Base-by-base conservation (phyloP, 2,113 vertebrate species). In the Hippocampus zosterae region DNA sequence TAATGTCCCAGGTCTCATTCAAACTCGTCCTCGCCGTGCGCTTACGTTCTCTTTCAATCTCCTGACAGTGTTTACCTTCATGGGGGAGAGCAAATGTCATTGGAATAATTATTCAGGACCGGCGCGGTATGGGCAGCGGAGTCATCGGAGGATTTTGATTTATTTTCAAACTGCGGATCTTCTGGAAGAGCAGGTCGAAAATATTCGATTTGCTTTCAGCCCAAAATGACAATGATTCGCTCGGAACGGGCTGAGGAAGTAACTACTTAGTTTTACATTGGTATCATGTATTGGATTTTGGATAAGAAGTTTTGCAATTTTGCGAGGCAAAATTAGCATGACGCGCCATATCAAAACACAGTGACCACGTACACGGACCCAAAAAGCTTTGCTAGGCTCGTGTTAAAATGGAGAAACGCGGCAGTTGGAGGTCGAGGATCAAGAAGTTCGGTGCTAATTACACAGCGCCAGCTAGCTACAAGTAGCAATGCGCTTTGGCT, bases 41-140 rank as follows among this genome's bases (percentile, higher is more conserved):
- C 69, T 74, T 75, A 67, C 21, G 64, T 56, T 65, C 60, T 62
- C 69, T 70, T 62, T 76, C 62, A 11, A 53, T 81, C 77, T 75
- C 57, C n/a, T 66, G 60, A 78, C 77, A 63, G 13, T 81, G 78
- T 83, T 85, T 84, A 84, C 72, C 68, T 75, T 61, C 27, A 79
- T 71, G n/a, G 71, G 64, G 71, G 81, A 72, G 33, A 41, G 60
- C 52, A 70, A 84, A 84, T 89, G 85, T 86, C 79, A 88, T 41
- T 3, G 23, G 67, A 81, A 77, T 81, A 80, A 78, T 87, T 55
- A 83, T 78, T 73, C 65, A 10, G 29, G 33, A 8, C 65, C 63
- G 48, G 37, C 72, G 72, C 0, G 46, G 66, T 75, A 71, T 67
- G 57, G 57, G 70, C 53, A 71, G 69, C 52, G 27, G 74, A 65